Evolutionary conservation across 2,888 invertebrate genomes (phyloP).

Genomic region (Bembecia ichneumoniformis): DNA sequence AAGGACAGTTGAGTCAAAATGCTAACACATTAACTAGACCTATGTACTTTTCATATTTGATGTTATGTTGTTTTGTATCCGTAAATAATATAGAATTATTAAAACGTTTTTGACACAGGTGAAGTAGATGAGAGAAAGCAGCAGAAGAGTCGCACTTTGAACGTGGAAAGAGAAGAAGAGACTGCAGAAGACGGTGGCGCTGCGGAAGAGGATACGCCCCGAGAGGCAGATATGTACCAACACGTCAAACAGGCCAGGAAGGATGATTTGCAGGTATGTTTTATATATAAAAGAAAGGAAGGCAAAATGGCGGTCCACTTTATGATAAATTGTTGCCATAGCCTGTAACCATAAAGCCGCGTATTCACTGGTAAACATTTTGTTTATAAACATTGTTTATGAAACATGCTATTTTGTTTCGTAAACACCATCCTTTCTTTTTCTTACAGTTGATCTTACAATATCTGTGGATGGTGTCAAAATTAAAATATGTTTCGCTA

Average conservation of each 20-base stretch:
- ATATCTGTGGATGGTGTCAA: too few species aligned
- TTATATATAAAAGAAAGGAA: not conserved
- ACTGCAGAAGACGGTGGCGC: conserved; percentile 59
- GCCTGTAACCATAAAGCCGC: not conserved
- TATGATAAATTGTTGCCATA: not conserved
- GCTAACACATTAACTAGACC: too few species aligned
- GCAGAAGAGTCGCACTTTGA: conserved; percentile 74
- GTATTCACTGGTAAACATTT: too few species aligned
- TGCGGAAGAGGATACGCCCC: conserved; percentile 46
- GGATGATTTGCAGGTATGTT: conserved; percentile 77
- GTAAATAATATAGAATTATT: too few species aligned
- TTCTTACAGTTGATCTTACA: too few species aligned
- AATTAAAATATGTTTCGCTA: too few species aligned
- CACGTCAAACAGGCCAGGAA: conserved; percentile 86
- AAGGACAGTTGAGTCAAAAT: too few species aligned
- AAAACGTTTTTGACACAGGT: conserved; percentile 35
- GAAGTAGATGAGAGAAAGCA: conserved; percentile 75
- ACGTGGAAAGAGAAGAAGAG: conserved; percentile 58
- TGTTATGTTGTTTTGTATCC: too few species aligned
- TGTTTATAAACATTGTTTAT: too few species aligned
- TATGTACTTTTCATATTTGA: too few species aligned
- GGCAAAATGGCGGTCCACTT: not conserved
- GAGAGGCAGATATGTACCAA: conserved; percentile 80
- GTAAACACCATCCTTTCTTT: too few species aligned
- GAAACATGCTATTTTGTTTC: too few species aligned